phyloP scores from a whole-genome alignment of 2,113 vertebrate genomes.

The Tachysurus vachellii region DNA sequence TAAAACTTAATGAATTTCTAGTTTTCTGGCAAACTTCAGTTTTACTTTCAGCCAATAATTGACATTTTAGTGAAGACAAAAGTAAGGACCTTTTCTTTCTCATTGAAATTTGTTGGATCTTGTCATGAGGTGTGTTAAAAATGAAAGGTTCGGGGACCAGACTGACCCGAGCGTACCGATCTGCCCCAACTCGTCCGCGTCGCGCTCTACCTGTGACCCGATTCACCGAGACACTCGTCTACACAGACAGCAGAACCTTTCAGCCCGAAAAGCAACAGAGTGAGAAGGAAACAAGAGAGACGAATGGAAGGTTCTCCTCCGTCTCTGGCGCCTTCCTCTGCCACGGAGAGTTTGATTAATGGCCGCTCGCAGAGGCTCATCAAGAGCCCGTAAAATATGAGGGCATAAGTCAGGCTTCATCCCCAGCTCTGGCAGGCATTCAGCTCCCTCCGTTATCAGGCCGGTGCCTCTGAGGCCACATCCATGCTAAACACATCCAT shows the following conservation, averaged over 20 bases:
- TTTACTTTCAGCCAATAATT: not conserved
- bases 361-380: constrained; percentile 50
- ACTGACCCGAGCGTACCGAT: not conserved
- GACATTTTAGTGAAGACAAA: not conserved
- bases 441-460: constrained; percentile 49
- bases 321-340: constrained; percentile 39
- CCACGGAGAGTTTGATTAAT: constrained; percentile 58
- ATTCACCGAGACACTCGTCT: not conserved
- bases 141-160: not conserved
- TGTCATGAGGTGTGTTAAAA: not conserved
- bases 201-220: constrained; percentile 3
- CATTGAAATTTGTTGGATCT: too few relatives aligned
- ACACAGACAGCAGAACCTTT: not conserved
- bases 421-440: constrained; percentile 54
- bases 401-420: constrained; percentile 58
- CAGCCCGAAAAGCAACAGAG: not conserved
- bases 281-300: constrained; percentile 9
- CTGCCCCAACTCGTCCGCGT: not conserved
- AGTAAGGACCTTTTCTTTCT: not conserved
- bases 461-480: constrained; percentile 40
- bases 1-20: not conserved
- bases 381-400: constrained; percentile 60
- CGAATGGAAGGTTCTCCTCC: not conserved
- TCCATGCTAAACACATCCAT: constrained; percentile 38
- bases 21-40: not conserved